These are phyloP conservation scores for Microtus pennsylvanicus DNA, from an alignment of 2,113 vertebrate species.

Conservation along the genomic window DNA sequence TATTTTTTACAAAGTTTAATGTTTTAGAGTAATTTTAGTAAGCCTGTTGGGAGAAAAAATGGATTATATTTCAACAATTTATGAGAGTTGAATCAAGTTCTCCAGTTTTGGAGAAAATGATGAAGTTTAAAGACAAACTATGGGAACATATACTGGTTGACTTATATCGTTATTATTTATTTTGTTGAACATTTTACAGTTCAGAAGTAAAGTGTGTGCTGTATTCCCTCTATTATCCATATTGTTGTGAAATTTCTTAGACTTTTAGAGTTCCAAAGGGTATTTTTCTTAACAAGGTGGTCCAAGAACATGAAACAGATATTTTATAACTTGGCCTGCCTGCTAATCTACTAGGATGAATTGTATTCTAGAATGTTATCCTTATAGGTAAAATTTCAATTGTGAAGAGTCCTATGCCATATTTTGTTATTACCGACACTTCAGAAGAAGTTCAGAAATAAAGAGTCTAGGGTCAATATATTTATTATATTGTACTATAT, in stretches of 20 bases:
- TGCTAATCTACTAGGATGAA: background rate
- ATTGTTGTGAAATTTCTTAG: background rate
- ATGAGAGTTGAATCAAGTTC: background rate
- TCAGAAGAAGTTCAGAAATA: conserved; percentile 41
- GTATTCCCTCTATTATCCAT: background rate
- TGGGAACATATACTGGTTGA: background rate
- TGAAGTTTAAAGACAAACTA: background rate
- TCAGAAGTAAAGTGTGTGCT: background rate
- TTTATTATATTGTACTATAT: background rate
- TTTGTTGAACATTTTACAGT: background rate
- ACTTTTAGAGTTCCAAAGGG: background rate
- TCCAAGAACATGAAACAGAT: background rate
- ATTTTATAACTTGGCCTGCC: background rate
- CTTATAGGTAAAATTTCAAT: background rate
- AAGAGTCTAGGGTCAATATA: too few relatives aligned
- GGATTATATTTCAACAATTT: background rate
- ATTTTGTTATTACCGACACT: background rate
- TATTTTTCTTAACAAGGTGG: background rate
- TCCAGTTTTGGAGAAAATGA: background rate
- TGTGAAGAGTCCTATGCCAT: conserved; percentile 3
- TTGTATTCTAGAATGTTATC: background rate
- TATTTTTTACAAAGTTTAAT: background rate
- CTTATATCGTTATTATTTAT: background rate
- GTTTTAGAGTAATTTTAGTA: background rate
- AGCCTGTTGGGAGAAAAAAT: background rate